phyloP scores from a whole-genome alignment of 2,113 vertebrate species.

The Bothrops jararaca region DNA sequence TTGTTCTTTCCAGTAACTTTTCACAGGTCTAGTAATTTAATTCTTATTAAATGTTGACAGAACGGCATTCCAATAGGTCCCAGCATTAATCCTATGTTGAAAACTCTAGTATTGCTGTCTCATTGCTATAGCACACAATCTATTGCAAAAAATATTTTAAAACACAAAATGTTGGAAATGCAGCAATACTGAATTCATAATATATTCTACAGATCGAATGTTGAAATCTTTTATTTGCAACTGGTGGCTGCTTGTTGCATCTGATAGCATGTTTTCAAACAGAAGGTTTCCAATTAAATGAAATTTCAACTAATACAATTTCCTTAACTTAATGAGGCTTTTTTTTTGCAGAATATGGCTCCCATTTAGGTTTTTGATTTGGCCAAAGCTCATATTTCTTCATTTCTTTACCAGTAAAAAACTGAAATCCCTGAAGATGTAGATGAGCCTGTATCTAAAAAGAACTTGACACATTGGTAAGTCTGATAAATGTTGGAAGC shows the following conservation, averaged over 20 bases:
- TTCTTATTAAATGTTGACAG: conserved; percentile 42
- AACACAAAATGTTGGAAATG: conserved; percentile 35
- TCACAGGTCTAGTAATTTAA: conserved; percentile 35
- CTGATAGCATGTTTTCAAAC: conserved; percentile 51
- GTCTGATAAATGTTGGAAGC: conserved; percentile 21
- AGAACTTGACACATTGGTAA: conserved; percentile 22
- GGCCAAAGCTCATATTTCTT: conserved; percentile 41
- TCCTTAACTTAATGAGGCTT: conserved; percentile 54
- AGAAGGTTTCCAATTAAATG: conserved; percentile 46
- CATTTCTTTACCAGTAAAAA: neutral
- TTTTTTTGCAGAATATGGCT: conserved; percentile 31
- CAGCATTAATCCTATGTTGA: conserved; percentile 32
- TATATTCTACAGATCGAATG: conserved; percentile 39
- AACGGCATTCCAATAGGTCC: conserved; percentile 46
- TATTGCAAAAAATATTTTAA: conserved; percentile 25
- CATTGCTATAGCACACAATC: conserved; percentile 44
- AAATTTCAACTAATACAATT: conserved; percentile 52
- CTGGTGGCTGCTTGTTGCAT: conserved; percentile 20
- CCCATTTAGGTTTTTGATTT: conserved; percentile 49
- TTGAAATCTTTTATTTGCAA: conserved; percentile 54
- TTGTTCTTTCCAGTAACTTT: conserved; percentile 41
- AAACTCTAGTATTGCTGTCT: conserved; percentile 50
- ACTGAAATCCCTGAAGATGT: neutral
- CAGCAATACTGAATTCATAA: conserved; percentile 49
- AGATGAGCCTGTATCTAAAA: conserved; percentile 26